Base-by-base conservation (phyloP, 2,888 invertebrate species). In the Penaeus monodon region DNA sequence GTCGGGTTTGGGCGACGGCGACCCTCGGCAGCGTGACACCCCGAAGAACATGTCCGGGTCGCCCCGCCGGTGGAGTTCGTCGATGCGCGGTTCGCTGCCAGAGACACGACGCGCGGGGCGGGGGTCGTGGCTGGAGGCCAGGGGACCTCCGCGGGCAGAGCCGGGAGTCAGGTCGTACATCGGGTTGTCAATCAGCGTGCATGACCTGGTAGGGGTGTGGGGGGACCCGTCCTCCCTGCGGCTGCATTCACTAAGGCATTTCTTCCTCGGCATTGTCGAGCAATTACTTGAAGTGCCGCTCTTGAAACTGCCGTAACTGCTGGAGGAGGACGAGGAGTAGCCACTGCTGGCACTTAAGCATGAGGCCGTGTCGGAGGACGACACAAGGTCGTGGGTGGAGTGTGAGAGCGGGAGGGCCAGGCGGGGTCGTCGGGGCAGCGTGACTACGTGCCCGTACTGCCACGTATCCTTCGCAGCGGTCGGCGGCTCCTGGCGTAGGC, bases 291-390 rank as follows among this genome's bases (percentile, higher is more conserved):
- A 88, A 27, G 81, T 76, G 76, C 82, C 84, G 44, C 88, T 88
- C 76, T 88, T 88, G 81, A 88, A 88, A 66, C 88, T 88, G n/a
- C 88, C 88, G 68, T 88, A 88, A 66, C 85, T 88, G 33, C 88
- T 88, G 49, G 85, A 85, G 85, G 85, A 81, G n/a, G 85, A 85
- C n/a, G 88, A 88, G 33, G 88, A 88, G 57, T 88, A 88, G 2
- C 88, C 88, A 70, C 88, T 88, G 57, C 85, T 85, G 29, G 82
- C 88, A 78, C 85, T 85, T n/a, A 88, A 70, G 27, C 88, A 88
- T 22, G 88, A 88, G n/a, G 85, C 88, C 6, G 85, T 85, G 70
- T 88, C 88, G 0, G 81, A 80, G 44, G 74, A 24, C 17, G 84
- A 65, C 68, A 84, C 38, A 27, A 68, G 80, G 38, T 85, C 68